Evolutionary conservation across 2,888 invertebrate species (phyloP), one percentile per base, ranked within the genome.

Genomic region (Sericinus montela): DNA sequence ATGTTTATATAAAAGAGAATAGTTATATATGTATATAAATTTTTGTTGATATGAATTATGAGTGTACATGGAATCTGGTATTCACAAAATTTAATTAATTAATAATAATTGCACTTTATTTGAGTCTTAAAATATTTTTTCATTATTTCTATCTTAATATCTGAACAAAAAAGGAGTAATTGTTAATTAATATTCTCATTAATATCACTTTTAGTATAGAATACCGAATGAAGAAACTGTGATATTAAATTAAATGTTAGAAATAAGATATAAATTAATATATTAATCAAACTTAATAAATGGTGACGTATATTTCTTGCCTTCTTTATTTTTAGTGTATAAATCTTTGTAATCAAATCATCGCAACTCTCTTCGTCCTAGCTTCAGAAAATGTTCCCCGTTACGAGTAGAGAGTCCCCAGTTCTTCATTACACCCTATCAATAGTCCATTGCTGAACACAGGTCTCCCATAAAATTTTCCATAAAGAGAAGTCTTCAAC

Each of bases 211-310:
- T 49, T 51, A 56, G 51, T 56, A 53, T 56, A 52, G 56, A 58
- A 56, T 34, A 45, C 55, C 60, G 72, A 65, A 73, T 80, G 81
- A 75, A 63, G 59, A 72, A 78, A 71, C 86, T 86, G 87, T 86
- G 87, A 86, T 86, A 86, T 76, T 85, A 72, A 82, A 70, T 63
- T 74, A 80, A 83, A 81, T 68, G 63, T 75, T 83, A 80, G 73
- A 62, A 62, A 70, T 77, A 71, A 51, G 53, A 46, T 44, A 69
- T 62, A 74, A 66, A 80, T 72, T 75, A 77, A 66, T 59, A 69
- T 70, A 75, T 72, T 70, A 73, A 65, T 72, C 63, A 79, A 75
- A 71, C 72, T 72, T 69, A 81, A 72, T 78, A 81, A 72, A 81
- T 66, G 70, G 73, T 63, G 74, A 71, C 74, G 63, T 57, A 65